A percentile compares a stretch with the other conserved stretches of the same genome.
Evolutionary conservation across 2,888 invertebrate genomes (phyloP).

Genomic region (Anarsia innoxiella): DNA sequence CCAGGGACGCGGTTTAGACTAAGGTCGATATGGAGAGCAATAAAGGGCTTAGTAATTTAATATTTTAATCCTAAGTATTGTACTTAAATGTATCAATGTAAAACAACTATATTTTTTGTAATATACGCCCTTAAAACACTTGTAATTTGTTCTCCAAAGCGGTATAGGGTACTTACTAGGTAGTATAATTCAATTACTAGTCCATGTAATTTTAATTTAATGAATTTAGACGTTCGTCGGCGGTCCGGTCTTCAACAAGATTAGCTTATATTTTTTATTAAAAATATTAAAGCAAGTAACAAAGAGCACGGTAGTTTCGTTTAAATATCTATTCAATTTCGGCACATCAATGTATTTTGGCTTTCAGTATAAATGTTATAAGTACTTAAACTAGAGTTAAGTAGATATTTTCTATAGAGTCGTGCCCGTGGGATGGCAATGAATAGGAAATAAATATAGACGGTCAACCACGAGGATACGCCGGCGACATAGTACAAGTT

Average conservation of each 20-base stretch:
- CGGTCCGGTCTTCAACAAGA: no score
- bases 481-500: conserved; percentile 66
- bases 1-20: conserved; percentile 57
- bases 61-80: conserved; percentile 42
- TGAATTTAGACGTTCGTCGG: conserved; percentile 60
- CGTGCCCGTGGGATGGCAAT: no score
- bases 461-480: no score
- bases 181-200: conserved; percentile 74
- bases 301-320: no score
- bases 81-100: conserved; percentile 15
- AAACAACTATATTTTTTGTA: conserved; percentile 36
- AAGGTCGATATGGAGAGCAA: conserved; percentile 64
- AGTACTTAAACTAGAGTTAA: no score
- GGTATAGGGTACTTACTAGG: conserved; percentile 74
- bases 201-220: conserved; percentile 70
- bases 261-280: no score
- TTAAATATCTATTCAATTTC: no score
- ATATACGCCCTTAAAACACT: conserved; percentile 43
- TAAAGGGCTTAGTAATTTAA: conserved; percentile 47
- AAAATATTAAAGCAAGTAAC: no score
- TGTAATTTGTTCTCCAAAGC: conserved; percentile 56
- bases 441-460: no score
- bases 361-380: no score
- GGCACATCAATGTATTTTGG: no score
- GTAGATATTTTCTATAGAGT: no score